phyloP scores from a whole-genome alignment of 1,140 invertebrate species.

The Tetragnatha versicolor region DNA sequence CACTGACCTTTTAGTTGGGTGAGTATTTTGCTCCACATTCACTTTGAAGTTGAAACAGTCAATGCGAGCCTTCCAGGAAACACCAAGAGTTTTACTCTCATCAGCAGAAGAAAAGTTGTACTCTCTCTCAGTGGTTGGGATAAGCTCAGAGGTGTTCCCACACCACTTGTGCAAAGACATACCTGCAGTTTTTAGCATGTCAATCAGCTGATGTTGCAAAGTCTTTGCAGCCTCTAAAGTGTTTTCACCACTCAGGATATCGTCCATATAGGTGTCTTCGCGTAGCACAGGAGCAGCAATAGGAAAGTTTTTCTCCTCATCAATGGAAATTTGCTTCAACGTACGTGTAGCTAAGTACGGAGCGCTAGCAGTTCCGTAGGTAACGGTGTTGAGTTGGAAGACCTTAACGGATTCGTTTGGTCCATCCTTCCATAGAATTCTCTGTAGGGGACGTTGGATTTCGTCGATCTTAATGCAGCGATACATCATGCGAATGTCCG shows the following conservation, averaged over 20 bases:
- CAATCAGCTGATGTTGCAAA: background rate
- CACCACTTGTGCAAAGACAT: background rate
- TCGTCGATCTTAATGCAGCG: constrained; percentile 16
- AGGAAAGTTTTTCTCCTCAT: constrained; percentile 58
- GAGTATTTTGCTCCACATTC: background rate
- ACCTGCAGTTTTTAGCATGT: background rate
- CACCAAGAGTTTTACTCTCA: background rate
- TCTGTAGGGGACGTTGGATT: constrained; percentile 58
- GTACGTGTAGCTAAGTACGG: constrained; percentile 60
- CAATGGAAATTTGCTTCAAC: constrained; percentile 59
- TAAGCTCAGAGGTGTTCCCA: background rate
- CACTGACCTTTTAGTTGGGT: background rate
- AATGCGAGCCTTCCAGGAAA: background rate
- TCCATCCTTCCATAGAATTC: constrained; percentile 64
- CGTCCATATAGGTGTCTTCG: constrained; percentile 59
- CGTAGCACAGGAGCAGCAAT: constrained; percentile 42
- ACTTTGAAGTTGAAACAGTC: background rate
- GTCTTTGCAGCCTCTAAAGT: constrained; percentile 57
- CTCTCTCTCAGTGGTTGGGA: background rate
- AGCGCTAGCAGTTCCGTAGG: constrained; percentile 61
- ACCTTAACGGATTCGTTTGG: constrained; percentile 58
- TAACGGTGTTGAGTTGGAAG: constrained; percentile 60
- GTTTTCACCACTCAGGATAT: too few relatives aligned
- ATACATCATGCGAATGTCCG: constrained; percentile 55
- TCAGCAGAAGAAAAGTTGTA: background rate